Base-by-base conservation (phyloP, 2,797 vertebrate species). In the Liparis tanakae region DNA sequence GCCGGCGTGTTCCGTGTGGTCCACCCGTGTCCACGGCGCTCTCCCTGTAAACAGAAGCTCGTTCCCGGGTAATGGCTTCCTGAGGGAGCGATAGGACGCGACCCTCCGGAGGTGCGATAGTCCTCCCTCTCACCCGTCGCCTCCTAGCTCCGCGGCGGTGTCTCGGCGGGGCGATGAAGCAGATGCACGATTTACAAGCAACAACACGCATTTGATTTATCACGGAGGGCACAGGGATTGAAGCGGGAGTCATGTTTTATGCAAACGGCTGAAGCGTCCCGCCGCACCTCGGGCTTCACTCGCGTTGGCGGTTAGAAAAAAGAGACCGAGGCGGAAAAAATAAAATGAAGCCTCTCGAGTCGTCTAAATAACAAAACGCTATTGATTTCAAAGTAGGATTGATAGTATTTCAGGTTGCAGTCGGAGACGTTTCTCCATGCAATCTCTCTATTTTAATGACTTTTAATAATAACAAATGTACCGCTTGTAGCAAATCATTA, bases 161-260 rank as follows among this genome's bases (percentile, higher is more conserved):
- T 81, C 88, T 89, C 85, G 4, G 70, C 55, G 73, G 89, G 80
- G 70, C 9, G 79, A 87, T 91, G 86, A 89, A 87, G 73, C 76
- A 87, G 86, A 91, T 79, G 76, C 87, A 85, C 74, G 75, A 89
- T 87, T 90, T 91, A 89, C 86, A 85, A 85, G 68, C 69, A 73
- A 70, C 70, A 74, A 70, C 64, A 83, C 72, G 70, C 56, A 25
- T 82, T 44, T 86, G 83, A 87, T 72, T 87, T 88, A 85, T 83
- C 80, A 80, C 74, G 43, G 5, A 0, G 56, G 80, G 74, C 68
- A 63, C 33, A 51, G 55, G 55, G 76, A 69, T 54, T 62, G 70
- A 74, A 76, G 61, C 46, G 46, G 74, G 69, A 78, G 78, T 73
- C 70, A 63, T 72, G 61, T 78, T 78, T 73, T 70, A 85, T 51